A percentile compares a stretch with the other conserved stretches of the same genome.
These are phyloP conservation scores for Luscinia megarhynchos DNA, from an alignment of 2,797 vertebrate genomes.

Conservation along the genomic window DNA sequence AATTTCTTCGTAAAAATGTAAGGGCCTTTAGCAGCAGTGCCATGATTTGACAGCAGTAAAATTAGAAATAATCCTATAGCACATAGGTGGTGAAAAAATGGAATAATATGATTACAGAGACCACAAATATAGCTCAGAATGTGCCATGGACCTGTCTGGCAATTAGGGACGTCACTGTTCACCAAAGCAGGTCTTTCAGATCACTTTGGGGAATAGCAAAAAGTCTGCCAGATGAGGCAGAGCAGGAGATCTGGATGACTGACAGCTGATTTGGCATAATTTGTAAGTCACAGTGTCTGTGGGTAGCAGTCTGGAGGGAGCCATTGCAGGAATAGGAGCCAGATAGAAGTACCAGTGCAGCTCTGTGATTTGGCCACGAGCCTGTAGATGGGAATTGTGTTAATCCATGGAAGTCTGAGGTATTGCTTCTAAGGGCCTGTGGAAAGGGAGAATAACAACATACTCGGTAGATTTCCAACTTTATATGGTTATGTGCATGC, in stretches of 20 bases:
- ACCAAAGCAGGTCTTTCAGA: not conserved
- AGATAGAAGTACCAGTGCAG: not conserved
- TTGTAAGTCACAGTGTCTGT: not conserved
- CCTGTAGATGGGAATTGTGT: not conserved
- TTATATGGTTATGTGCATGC: not conserved
- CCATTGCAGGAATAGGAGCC: not conserved
- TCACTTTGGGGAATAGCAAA: not conserved
- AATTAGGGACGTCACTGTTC: not conserved
- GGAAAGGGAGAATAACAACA: not conserved
- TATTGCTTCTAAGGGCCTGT: not conserved
- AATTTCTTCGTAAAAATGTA: not conserved
- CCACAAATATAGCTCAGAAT: not conserved
- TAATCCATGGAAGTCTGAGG: not conserved
- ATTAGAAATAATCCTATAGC: not conserved
- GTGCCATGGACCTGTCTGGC: not conserved
- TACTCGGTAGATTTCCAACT: not conserved
- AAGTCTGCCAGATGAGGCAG: not conserved
- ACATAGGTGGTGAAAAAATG: not conserved
- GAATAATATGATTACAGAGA: not conserved
- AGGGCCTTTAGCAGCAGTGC: not conserved
- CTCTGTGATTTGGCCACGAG: not conserved
- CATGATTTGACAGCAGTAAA: not conserved
- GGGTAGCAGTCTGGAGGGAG: not conserved
- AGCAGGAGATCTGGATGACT: not conserved
- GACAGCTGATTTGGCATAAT: not conserved